phyloP scores from a whole-genome alignment of 2,113 vertebrate species.

The Gadus chalcogrammus region DNA sequence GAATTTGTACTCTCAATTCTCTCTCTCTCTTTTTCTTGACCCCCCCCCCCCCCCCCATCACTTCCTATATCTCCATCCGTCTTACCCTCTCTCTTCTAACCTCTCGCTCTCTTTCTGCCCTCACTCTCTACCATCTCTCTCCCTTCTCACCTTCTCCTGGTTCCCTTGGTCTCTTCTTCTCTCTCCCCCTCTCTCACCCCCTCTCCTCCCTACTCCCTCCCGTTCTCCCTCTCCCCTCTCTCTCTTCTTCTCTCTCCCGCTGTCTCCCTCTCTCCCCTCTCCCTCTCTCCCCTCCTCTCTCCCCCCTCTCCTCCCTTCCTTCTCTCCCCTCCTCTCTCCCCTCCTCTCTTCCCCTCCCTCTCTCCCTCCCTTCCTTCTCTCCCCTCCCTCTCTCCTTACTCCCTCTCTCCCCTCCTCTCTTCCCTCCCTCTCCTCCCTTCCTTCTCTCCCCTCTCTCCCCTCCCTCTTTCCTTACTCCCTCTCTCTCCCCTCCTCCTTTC shows the following conservation, averaged over 20 bases:
- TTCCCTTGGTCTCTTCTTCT: not conserved
- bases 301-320: rapidly evolving
- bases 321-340: not conserved
- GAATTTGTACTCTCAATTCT: not conserved
- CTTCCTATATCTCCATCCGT: not conserved
- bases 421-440: too few species aligned
- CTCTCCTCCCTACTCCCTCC: too few species aligned
- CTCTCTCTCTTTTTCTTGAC: not conserved
- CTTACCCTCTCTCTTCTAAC: too few species aligned
- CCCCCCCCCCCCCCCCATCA: not conserved
- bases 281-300: not conserved
- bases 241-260: too few species aligned
- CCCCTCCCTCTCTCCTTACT: constrained; percentile 5
- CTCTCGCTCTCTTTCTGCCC: too few species aligned
- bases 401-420: too few species aligned
- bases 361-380: not conserved
- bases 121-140: not conserved
- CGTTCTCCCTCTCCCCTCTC: too few species aligned
- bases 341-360: not conserved
- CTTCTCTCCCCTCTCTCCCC: too few species aligned
- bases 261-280: too few species aligned
- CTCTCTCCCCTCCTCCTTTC: too few species aligned
- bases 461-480: too few species aligned
- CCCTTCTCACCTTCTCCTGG: not conserved
- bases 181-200: too few species aligned